Conservation (phyloP, 2,888 invertebrate species). For the Disparrhopalites patrizii region DNA sequence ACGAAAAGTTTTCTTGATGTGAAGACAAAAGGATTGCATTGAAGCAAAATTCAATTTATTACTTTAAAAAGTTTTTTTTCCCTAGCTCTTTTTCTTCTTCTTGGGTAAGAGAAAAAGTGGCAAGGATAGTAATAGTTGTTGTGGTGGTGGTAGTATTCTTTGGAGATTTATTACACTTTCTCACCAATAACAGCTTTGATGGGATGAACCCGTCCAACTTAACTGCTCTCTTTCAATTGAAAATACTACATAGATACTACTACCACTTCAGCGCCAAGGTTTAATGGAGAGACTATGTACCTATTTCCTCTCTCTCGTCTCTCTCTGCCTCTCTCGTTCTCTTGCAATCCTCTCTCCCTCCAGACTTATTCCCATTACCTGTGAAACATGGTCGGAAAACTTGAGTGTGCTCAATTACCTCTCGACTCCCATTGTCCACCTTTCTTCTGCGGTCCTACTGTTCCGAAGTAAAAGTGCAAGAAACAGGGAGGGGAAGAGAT, state of each 20-base stretch:
- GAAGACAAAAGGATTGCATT: conserved; percentile 26
- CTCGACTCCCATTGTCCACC: conserved; percentile 1
- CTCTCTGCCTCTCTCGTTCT: too few species aligned
- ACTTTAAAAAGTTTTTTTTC: conserved; percentile 19
- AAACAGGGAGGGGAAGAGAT: background rate
- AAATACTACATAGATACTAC: too few species aligned
- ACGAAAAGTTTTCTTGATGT: conserved; percentile 18
- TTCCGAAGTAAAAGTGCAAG: background rate
- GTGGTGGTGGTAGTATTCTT: too few species aligned
- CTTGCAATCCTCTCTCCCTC: conserved; percentile 20
- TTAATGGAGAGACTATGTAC: too few species aligned
- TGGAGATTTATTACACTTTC: conserved; percentile 22
- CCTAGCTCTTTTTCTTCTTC: too few species aligned
- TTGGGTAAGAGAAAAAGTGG: too few species aligned
- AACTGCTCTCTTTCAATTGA: conserved; percentile 23
- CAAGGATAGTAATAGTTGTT: too few species aligned
- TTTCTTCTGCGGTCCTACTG: background rate
- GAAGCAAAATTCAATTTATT: conserved; percentile 26
- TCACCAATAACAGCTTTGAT: conserved; percentile 19
- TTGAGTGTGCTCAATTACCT: conserved; percentile 27
- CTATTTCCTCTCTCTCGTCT: too few species aligned
- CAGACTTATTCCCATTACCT: conserved; percentile 22
- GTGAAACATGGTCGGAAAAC: conserved; percentile 20
- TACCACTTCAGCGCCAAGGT: too few species aligned
- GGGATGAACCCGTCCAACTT: conserved; percentile 25